Evolutionary conservation across 1,140 invertebrate genomes (phyloP).

Genomic region (Cotesia chilonis): DNA sequence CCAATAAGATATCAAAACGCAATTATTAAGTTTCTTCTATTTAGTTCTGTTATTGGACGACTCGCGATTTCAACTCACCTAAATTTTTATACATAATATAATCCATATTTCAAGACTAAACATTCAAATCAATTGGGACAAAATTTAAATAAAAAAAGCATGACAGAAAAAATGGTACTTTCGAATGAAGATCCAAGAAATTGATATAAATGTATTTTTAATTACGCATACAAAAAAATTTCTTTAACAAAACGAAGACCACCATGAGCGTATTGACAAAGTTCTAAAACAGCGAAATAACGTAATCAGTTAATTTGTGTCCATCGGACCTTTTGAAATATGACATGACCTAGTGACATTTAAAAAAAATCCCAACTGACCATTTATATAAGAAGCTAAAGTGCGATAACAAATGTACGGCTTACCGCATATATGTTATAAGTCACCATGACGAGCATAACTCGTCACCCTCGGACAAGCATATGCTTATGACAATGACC

Average conservation of each 20-base stretch:
- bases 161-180: too few species aligned
- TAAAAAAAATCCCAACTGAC: background rate
- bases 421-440: constrained; percentile 28
- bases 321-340: background rate
- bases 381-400: constrained; percentile 5
- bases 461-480: constrained; percentile 14
- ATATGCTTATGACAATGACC: background rate
- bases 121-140: too few species aligned
- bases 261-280: too few species aligned
- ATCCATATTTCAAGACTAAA: too few species aligned
- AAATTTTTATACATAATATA: too few species aligned
- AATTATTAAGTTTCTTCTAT: too few species aligned
- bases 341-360: constrained; percentile 19
- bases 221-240: background rate
- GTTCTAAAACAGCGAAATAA: background rate
- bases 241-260: background rate
- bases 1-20: too few species aligned
- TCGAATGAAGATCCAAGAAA: too few species aligned
- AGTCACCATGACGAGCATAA: constrained; percentile 20
- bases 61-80: too few species aligned
- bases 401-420: constrained; percentile 32
- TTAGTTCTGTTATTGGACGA: too few species aligned
- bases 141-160: too few species aligned
- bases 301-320: background rate
- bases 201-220: too few species aligned